phyloP scores from a whole-genome alignment of 2,888 invertebrate species.

The Troilus luridus region DNA sequence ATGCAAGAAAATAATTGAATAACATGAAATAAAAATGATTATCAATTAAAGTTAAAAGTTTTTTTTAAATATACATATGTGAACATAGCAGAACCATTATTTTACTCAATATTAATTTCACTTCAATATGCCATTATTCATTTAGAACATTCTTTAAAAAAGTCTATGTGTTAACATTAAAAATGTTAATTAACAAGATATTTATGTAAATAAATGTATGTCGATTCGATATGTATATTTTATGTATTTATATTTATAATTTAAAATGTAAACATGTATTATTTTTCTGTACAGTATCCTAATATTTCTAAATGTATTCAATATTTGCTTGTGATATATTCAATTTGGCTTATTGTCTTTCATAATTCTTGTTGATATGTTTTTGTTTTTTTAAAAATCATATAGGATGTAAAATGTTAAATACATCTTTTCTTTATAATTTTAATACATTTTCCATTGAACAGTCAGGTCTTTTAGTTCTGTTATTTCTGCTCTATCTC shows the following conservation, averaged over 20 bases:
- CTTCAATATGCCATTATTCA: neutral
- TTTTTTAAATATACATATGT: neutral
- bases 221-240: slow-evolving; percentile 36
- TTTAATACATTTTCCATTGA: neutral
- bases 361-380: slow-evolving; percentile 19
- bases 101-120: neutral
- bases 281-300: slow-evolving; percentile 33
- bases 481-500: neutral
- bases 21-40: neutral
- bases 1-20: neutral
- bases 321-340: slow-evolving; percentile 42
- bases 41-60: neutral
- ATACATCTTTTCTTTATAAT: slow-evolving; percentile 8
- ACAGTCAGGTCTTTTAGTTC: neutral
- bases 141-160: neutral
- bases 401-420: neutral
- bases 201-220: slow-evolving; percentile 34
- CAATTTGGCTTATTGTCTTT: slow-evolving; percentile 18
- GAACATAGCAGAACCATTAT: neutral
- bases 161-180: neutral
- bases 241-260: slow-evolving; percentile 43
- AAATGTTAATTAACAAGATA: slow-evolving; percentile 10
- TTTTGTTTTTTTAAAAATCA: neutral
- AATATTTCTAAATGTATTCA: slow-evolving; percentile 13
- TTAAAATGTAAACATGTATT: neutral